These are phyloP conservation scores for Tenualosa thibaudeaui DNA, from an alignment of 2,797 vertebrate genomes.

Conservation along the genomic window DNA sequence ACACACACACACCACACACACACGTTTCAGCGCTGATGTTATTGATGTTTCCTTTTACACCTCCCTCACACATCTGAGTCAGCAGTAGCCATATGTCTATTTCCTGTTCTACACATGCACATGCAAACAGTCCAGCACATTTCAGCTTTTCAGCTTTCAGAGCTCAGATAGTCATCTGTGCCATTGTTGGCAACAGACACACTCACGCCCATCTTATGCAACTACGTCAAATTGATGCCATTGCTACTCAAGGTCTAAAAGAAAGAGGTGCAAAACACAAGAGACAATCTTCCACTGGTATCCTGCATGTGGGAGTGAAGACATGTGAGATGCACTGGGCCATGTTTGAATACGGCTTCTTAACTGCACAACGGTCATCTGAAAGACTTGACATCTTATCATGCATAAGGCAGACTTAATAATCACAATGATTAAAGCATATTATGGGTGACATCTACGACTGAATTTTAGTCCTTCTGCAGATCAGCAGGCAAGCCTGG, in stretches of 20 bases:
- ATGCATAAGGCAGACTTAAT: neutral
- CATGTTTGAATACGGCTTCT: neutral
- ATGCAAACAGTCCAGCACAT: neutral
- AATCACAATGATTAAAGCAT: neutral
- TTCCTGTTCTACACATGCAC: neutral
- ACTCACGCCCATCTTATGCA: no score
- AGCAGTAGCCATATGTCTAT: neutral
- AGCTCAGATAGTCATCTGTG: neutral
- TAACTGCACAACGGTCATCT: no score
- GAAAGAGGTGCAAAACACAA: neutral
- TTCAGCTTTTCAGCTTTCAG: neutral
- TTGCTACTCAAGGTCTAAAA: neutral
- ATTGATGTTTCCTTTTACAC: neutral
- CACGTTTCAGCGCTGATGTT: neutral
- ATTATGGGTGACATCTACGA: no score
- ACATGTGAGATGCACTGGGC: neutral
- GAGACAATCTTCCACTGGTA: neutral
- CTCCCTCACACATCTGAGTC: neutral
- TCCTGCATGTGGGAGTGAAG: neutral
- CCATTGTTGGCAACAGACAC: neutral
- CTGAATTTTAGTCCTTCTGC: no score
- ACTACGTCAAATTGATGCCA: no score
- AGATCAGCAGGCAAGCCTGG: neutral
- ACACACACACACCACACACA: constrained; percentile 8
- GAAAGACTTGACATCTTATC: neutral